Base-by-base conservation (phyloP, 2,113 vertebrate genomes). In the Phoxinus phoxinus region DNA sequence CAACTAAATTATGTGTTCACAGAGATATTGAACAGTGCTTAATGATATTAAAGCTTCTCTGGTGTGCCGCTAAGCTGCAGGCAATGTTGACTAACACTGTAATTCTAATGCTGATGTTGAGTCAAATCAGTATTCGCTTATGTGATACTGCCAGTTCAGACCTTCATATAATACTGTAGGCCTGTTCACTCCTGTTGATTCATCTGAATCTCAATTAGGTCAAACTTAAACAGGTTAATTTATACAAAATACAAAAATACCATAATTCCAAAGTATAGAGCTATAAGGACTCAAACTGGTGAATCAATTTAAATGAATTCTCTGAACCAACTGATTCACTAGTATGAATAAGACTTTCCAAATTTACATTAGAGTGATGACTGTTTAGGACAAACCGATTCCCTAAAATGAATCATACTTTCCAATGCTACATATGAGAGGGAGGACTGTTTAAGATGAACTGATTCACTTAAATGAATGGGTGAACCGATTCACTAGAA, bases 31-130 rank as follows among this genome's bases (percentile, higher is more conserved):
- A 76, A 27, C 48, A 53, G 74, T 8, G 25, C 17, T 76, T 53
- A 30, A 76, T 76, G 9, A 76, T 76, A 32, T 76, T 76, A 53
- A 53, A 71, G 35, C 35, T 41, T 11, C 6, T n/a, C 48, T 32
- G 27, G 74, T 53, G 48, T 46, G 17, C 25, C 19, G 25, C 27
- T 51, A 32, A 76, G 32, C 35, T 32, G 25, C 46, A 53, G n/a
- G 9, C 46, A 23, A 9, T 76, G 74, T 76, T 76, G 74, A 76
- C 27, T 76, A 76, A 53, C 73, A 53, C 8, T 76, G 73, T 76
- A 76, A 76, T 53, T 76, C 48, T 76, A 21, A 25, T 0, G 48
- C 46, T 32, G 3, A 76, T 76, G n/a, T 32, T 76, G 25, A 32
- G 73, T 53, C n/a, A 19, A 32, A 76, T 53, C 46, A 69, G 13